Evolutionary conservation across 35 echinoderm and acorn worm genomes (phyloP).

Genomic region (Eucidaris tribuloides): DNA sequence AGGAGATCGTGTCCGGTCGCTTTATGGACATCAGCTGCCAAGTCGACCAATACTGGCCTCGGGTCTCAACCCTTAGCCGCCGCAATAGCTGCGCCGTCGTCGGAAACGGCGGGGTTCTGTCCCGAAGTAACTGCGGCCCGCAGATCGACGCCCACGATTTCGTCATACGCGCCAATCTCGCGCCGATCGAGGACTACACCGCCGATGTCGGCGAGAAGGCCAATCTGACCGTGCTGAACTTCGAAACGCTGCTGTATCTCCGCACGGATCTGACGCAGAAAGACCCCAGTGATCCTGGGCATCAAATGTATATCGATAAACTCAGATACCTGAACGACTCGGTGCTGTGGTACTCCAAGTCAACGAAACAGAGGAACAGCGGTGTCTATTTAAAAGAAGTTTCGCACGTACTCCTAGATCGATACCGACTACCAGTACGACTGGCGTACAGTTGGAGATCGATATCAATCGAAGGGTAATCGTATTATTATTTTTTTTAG

Average conservation of each 20-base stretch:
- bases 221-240: slow-evolving; percentile 44
- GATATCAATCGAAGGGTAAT: slow-evolving; percentile 39
- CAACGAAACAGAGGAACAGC: slow-evolving; percentile 25
- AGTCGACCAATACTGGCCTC: slow-evolving; percentile 28
- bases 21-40: slow-evolving; percentile 17
- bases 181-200: slow-evolving; percentile 14
- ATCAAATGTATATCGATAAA: slow-evolving; percentile 44
- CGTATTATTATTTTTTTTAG: too few relatives aligned
- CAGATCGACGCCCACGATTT: slow-evolving; percentile 65
- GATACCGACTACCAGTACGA: slow-evolving; percentile 31
- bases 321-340: slow-evolving; percentile 48
- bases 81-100: slow-evolving; percentile 52
- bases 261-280: slow-evolving; percentile 29
- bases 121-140: slow-evolving; percentile 32
- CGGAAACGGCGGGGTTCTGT: slow-evolving; percentile 64
- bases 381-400: slow-evolving; percentile 23
- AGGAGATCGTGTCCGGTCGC: slow-evolving; percentile 14
- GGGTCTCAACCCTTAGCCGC: slow-evolving; percentile 24
- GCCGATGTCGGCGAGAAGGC: slow-evolving; percentile 40
- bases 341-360: slow-evolving; percentile 52
- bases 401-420: slow-evolving; percentile 11
- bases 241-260: slow-evolving; percentile 32
- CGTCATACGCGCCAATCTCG: slow-evolving; percentile 60
- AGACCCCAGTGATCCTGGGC: neutral
- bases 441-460: slow-evolving; percentile 39